Conservation (phyloP, 2,888 invertebrate genomes). For the Acleris laterana region DNA sequence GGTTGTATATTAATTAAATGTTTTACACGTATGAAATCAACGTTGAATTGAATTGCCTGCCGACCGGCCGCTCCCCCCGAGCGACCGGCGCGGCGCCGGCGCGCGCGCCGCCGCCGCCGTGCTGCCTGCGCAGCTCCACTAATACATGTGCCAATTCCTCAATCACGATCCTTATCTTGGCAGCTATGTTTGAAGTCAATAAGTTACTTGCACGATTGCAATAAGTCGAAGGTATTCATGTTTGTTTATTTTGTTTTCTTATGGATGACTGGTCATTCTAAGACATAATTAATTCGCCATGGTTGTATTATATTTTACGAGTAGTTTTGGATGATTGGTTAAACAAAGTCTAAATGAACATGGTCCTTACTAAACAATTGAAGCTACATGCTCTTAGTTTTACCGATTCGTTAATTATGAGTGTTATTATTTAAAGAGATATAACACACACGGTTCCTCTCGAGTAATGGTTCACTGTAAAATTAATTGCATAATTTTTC, state of each 20-base stretch:
- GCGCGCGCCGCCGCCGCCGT: no score
- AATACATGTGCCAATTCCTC: constrained; percentile 53
- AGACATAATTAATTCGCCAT: background rate
- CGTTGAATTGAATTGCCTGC: no score
- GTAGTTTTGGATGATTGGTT: no score
- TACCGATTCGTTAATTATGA: background rate
- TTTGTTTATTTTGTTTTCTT: constrained; percentile 26
- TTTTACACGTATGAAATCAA: no score
- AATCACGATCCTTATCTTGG: constrained; percentile 59
- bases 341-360: no score
- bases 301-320: background rate
- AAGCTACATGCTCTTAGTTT: background rate
- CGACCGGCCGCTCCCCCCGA: no score
- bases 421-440: constrained; percentile 11
- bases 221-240: constrained; percentile 21
- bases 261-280: constrained; percentile 13
- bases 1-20: no score
- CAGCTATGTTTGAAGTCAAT: constrained; percentile 66
- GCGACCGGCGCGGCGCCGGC: no score
- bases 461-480: constrained; percentile 17
- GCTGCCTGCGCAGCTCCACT: constrained; percentile 41
- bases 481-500: constrained; percentile 33
- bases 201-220: constrained; percentile 59
- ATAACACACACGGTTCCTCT: constrained; percentile 9
- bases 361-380: background rate